phyloP scores from a whole-genome alignment of 2,888 invertebrate species.

The Stenurella melanura region DNA sequence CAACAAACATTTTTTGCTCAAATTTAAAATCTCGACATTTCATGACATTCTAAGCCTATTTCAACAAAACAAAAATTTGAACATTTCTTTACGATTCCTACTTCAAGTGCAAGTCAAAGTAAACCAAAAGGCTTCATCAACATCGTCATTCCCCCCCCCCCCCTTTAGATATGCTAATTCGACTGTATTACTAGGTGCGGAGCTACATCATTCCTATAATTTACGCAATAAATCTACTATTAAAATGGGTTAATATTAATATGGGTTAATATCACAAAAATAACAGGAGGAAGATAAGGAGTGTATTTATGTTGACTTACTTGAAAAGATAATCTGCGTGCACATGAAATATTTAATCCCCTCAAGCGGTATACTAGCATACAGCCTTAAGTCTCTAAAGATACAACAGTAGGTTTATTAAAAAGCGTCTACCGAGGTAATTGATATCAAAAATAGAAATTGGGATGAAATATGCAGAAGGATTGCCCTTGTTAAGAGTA shows the following conservation, averaged over 20 bases:
- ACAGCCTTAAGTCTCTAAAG: background rate
- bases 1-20: no score
- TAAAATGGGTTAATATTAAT: background rate
- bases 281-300: background rate
- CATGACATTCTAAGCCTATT: no score
- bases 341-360: background rate
- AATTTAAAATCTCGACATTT: no score
- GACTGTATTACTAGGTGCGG: background rate
- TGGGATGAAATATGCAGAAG: background rate
- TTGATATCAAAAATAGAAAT: background rate
- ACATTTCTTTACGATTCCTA: no score
- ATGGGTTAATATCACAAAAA: background rate
- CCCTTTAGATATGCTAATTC: no score
- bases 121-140: no score
- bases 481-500: no score
- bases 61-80: no score
- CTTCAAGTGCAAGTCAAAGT: no score
- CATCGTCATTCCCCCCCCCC: no score
- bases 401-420: background rate
- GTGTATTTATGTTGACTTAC: background rate
- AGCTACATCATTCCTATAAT: background rate
- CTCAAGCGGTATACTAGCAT: background rate
- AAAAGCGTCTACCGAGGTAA: background rate
- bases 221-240: background rate
- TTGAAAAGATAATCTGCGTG: background rate